phyloP scores from a whole-genome alignment of 2,888 invertebrate species.

The Cacoxenus indagator region DNA sequence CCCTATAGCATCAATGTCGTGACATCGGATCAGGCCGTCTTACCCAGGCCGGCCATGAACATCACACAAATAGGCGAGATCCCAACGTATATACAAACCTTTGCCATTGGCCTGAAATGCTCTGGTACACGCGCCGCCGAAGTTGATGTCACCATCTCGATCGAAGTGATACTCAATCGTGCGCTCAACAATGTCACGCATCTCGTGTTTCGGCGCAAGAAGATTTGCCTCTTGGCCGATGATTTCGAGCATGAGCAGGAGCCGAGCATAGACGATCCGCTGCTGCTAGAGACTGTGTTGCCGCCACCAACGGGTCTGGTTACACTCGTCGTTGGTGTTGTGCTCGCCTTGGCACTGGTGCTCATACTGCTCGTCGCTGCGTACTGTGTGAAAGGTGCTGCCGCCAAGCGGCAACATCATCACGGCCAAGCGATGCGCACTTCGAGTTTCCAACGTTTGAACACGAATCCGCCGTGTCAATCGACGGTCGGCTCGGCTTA shows the following conservation, averaged over 20 bases:
- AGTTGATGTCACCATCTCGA: slow-evolving; percentile 84
- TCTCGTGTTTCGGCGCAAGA: slow-evolving; percentile 84
- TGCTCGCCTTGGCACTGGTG: slow-evolving; percentile 67
- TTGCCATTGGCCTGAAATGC: slow-evolving; percentile 86
- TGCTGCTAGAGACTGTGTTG: slow-evolving; percentile 65
- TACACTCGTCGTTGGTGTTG: slow-evolving; percentile 68
- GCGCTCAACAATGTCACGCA: slow-evolving; percentile 78
- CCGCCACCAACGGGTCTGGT: slow-evolving; percentile 68
- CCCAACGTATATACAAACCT: slow-evolving; percentile 83
- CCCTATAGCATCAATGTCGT: slow-evolving; percentile 86
- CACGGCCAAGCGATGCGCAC: slow-evolving; percentile 69
- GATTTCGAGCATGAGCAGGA: slow-evolving; percentile 49
- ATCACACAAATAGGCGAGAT: slow-evolving; percentile 86
- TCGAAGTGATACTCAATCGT: slow-evolving; percentile 84
- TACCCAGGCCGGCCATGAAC: slow-evolving; percentile 84
- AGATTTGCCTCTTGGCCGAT: slow-evolving; percentile 79
- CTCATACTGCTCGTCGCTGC: slow-evolving; percentile 65
- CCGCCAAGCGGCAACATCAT: slow-evolving; percentile 67
- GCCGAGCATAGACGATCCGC: slow-evolving; percentile 59
- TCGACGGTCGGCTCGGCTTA: slow-evolving; percentile 57
- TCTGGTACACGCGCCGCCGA: slow-evolving; percentile 85
- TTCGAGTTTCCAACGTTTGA: slow-evolving; percentile 70
- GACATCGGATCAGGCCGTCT: slow-evolving; percentile 80
- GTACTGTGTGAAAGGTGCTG: slow-evolving; percentile 69
- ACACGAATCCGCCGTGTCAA: slow-evolving; percentile 65